Conservation (phyloP, 64 coral and sea anemone species). For the Montipora cactus region DNA sequence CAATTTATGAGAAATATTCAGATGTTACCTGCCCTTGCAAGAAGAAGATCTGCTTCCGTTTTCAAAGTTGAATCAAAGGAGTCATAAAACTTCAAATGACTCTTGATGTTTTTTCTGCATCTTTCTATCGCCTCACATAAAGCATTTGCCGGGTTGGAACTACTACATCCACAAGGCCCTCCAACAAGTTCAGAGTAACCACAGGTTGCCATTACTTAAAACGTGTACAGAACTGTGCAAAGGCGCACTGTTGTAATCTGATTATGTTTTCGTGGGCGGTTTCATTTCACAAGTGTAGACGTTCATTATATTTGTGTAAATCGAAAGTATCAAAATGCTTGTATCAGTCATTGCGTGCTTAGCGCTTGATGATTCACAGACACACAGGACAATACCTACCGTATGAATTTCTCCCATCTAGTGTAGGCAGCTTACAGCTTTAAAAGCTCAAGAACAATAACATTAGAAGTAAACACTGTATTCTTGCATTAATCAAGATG, state of each 20-base stretch:
- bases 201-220: not conserved
- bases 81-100: not conserved
- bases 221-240: too few species aligned
- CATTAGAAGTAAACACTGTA: not conserved
- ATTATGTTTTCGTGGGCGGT: too few species aligned
- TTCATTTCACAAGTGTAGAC: too few species aligned
- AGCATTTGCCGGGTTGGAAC: not conserved
- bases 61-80: not conserved
- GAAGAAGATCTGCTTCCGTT: slow-evolving; percentile 26
- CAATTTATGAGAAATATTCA: not conserved
- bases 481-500: not conserved
- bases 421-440: slow-evolving; percentile 2
- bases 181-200: not conserved
- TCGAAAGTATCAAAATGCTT: not conserved
- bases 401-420: not conserved
- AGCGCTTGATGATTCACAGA: not conserved
- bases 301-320: too few species aligned
- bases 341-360: slow-evolving; percentile 16
- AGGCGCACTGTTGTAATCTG: too few species aligned
- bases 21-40: slow-evolving; percentile 15
- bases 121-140: too few species aligned
- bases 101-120: too few species aligned
- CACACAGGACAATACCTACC: not conserved
- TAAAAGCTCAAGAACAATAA: not conserved
- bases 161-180: not conserved